Conservation (phyloP, 2,113 vertebrate genomes). For the Muntiacus muntjak region DNA sequence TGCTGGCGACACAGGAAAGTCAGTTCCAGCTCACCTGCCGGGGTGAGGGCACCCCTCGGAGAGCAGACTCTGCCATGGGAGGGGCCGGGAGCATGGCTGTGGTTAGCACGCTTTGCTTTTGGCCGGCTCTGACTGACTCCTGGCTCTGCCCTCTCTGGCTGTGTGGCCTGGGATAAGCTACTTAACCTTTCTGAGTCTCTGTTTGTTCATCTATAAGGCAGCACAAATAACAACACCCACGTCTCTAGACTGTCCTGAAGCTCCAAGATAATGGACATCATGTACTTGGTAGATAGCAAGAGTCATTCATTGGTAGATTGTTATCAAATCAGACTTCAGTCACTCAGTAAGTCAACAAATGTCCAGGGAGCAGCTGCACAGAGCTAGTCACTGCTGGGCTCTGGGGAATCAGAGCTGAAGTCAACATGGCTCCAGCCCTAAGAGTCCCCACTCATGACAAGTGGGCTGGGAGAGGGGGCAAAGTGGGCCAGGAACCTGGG, state of each 20-base stretch:
- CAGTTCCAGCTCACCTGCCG: neutral
- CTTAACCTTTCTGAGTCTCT: neutral
- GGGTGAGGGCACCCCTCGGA: no score
- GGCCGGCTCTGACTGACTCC: neutral
- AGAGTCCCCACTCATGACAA: neutral
- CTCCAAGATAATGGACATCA: neutral
- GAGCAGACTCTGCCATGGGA: neutral
- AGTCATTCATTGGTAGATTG: neutral
- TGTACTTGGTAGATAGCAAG: neutral
- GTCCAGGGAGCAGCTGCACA: neutral
- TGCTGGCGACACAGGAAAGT: neutral
- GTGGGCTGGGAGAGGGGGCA: neutral
- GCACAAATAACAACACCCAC: neutral
- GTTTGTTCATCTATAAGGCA: neutral
- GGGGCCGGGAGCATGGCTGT: neutral
- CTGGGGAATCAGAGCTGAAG: neutral
- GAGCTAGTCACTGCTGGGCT: neutral
- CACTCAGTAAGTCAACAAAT: neutral
- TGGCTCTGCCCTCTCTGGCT: neutral
- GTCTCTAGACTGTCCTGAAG: neutral
- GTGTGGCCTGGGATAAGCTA: neutral
- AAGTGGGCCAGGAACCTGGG: neutral
- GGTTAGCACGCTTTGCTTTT: accelerated
- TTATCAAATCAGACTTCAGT: neutral
- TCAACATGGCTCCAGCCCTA: neutral